Evolutionary conservation across 1,140 invertebrate species (phyloP), one percentile per base, ranked within the genome.

Genomic region (Apocrypta bakeri): DNA sequence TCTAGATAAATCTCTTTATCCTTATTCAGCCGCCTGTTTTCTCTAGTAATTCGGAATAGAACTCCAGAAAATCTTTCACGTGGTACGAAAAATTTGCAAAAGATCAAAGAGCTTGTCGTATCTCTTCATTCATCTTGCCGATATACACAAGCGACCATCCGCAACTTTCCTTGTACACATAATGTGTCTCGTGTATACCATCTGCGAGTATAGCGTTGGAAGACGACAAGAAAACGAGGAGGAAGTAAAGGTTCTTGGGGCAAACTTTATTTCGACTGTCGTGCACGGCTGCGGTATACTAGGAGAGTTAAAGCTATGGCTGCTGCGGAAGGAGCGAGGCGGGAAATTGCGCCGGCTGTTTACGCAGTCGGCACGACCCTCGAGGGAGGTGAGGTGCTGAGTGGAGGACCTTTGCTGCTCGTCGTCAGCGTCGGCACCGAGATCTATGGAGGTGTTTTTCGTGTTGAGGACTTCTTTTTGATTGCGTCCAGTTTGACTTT

Each of bases 331-430:
- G 37, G 56, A 68, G 64, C 42, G 66, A 76, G 64, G 9, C 83
- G 79, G 79, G 83, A 84, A 81, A 84, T 84, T 84, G 83, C 83
- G 37, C 66, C 73, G 40, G 66, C 61, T 84, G 79, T 84, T 84
- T 84, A 81, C 83, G 74, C 74, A 81, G 56, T 66, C 78, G 40
- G 21, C 24, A 24, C 63, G 31, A 66, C 24, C 63, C 64, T 25
- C 42, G 64, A 25, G 68, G 48, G 68, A 63, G n/a, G 27, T 7
- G 29, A n/a, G 64, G 11, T 56, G 64, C 25, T 24, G 24, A 66
- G n/a, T 11, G 24, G 64, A 66, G 11, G 27, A 37, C 68, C 68
- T 29, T 37, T 71, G 29, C 68, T 33, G 7, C 33, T 25, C 25
- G 63, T 25, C 63, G 63, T 66, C 63, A 25, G 12, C 24, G 63